Percentiles rank a stretch among this genome's conserved stretches.
Conservation (phyloP, 2,797 vertebrate species). For the Acanthurus leucopareius region DNA sequence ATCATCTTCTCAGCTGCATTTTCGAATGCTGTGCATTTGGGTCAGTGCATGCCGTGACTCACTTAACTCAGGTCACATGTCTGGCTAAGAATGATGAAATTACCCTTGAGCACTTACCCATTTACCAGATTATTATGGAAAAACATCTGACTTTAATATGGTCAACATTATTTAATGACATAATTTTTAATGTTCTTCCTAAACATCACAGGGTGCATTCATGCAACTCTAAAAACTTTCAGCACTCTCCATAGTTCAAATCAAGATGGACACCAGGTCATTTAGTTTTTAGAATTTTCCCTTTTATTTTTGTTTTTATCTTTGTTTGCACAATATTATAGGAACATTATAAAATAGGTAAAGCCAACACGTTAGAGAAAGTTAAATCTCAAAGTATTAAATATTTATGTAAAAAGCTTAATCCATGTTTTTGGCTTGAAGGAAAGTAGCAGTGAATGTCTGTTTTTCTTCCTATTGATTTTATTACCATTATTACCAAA, state of each 20-base stretch:
- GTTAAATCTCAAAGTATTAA: background rate
- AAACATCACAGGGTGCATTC: background rate
- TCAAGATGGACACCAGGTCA: too few relatives aligned
- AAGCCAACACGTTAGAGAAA: background rate
- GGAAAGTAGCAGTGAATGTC: background rate
- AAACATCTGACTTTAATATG: constrained; percentile 14
- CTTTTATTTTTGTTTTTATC: constrained; percentile 5
- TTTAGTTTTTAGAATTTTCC: too few relatives aligned
- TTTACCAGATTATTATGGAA: constrained; percentile 5
- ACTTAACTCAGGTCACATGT: constrained; percentile 18
- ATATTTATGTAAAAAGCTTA: constrained; percentile 3
- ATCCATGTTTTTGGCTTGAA: background rate
- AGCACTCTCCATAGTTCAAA: background rate
- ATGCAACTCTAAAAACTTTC: background rate
- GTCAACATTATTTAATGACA: constrained; percentile 11
- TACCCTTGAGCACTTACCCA: background rate
- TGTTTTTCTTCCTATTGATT: background rate
- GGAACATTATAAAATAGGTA: background rate
- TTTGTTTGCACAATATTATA: background rate
- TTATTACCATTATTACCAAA: background rate
- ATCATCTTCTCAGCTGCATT: background rate
- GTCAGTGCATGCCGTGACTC: background rate
- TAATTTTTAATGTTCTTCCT: background rate
- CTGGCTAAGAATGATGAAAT: constrained; percentile 13
- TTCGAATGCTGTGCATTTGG: background rate